Evolutionary conservation across 2,888 invertebrate species (phyloP), one percentile per base, ranked within the genome.

Genomic region (Napeogenes inachia): DNA sequence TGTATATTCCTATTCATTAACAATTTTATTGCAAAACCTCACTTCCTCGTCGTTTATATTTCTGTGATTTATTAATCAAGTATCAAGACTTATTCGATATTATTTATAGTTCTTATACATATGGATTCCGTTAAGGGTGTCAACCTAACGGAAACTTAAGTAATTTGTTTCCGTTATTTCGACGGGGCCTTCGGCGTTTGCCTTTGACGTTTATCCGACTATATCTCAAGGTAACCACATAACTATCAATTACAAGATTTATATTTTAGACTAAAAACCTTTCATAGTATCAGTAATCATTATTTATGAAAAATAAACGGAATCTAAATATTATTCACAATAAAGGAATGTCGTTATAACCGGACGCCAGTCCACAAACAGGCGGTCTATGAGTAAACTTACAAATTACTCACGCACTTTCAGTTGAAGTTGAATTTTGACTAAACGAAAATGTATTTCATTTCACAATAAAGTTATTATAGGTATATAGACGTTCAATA

Each of bases 241-340:
- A 6, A 8, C 13, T 47, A 45, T 21, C 21, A 21, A 21, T 21
- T 21, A 21, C 21, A 21, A 21, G 21, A 21, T 21, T 1, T 21
- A 21, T 21, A 1, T 21, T 21, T 21, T 21, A 21, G 1, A 21
- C 21, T 21, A 21, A 21, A 21, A 21, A 21, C 21, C 21, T 21
- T 21, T 21, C 0, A 21, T 1, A 21, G 1, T 21, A 21, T 21
- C 21, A 1, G 21, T 35, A 35, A 5, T 35, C 2, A 12, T 30
- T 35, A 6, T 55, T 50, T 60, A 30, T 32, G 12, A 42, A n/a
- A 56, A 10, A 32, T 13, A 10, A 53, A 56, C 53, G 42, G 55
- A 57, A 54, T 58, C 57, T 64, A 71, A 73, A 72, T 73, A 71
- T 75, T 78, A 79, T 75, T 84, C 79, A 82, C 67, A 35, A 47